A percentile compares a stretch with the other conserved stretches of the same genome.
phyloP scores from a whole-genome alignment of 2,888 invertebrate genomes.

The Drosophila nr. fundita region DNA sequence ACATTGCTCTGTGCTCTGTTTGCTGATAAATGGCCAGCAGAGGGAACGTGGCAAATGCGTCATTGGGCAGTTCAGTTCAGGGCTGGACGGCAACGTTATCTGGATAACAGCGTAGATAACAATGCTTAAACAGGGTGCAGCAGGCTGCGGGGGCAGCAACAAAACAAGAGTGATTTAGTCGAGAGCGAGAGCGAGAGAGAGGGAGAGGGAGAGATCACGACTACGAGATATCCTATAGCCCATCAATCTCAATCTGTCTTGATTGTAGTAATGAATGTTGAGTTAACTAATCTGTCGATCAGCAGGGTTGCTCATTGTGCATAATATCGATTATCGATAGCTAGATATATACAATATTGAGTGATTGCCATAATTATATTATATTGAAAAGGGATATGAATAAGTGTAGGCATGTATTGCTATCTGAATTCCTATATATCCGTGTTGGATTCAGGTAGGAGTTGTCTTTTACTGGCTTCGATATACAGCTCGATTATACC shows the following conservation, averaged over 20 bases:
- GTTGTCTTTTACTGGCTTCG: background rate
- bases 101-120: slow-evolving; percentile 69
- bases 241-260: background rate
- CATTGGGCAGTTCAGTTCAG: slow-evolving; percentile 72
- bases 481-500: background rate
- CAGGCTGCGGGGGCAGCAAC: background rate
- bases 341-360: background rate
- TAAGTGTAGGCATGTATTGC: background rate
- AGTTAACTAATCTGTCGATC: background rate
- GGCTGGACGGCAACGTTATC: slow-evolving; percentile 57
- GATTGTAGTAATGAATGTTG: background rate
- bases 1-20: background rate
- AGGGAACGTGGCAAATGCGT: slow-evolving; percentile 66
- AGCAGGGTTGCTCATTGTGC: background rate
- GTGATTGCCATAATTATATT: background rate
- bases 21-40: slow-evolving; percentile 53
- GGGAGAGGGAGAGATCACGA: background rate
- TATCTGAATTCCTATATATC: background rate
- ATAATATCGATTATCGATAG: background rate
- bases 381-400: background rate
- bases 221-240: slow-evolving; percentile 4
- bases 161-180: slow-evolving; percentile 6
- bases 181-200: background rate
- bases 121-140: slow-evolving; percentile 21
- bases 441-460: background rate